A percentile compares a stretch with the other conserved stretches of the same genome.
phyloP scores from a whole-genome alignment of 2,888 invertebrate genomes.

The Liposcelis brunnea region DNA sequence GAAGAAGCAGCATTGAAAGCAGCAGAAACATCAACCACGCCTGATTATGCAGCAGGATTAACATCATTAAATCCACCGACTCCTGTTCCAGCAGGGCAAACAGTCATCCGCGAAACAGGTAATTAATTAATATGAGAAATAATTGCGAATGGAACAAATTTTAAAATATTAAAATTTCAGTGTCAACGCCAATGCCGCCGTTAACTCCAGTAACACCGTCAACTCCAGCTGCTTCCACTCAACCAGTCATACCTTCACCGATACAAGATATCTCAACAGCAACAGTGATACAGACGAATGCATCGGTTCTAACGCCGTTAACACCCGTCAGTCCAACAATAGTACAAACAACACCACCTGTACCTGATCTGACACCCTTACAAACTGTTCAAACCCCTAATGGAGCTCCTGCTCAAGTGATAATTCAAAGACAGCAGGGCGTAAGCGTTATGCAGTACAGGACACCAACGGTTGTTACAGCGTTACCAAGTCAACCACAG shows the following conservation, averaged over 20 bases:
- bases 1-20: constrained; percentile 36
- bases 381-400: constrained; percentile 6
- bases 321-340: constrained; percentile 8
- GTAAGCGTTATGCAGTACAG: too few relatives aligned
- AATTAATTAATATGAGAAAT: neutral
- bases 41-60: constrained; percentile 70
- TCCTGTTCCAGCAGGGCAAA: constrained; percentile 18
- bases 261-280: constrained; percentile 17
- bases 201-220: constrained; percentile 21
- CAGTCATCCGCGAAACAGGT: constrained; percentile 6
- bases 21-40: constrained; percentile 22
- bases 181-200: constrained; percentile 22
- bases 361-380: constrained; percentile 6
- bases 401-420: neutral
- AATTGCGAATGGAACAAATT: neutral
- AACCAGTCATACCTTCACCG: constrained; percentile 10
- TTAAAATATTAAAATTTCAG: constrained; percentile 15
- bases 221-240: constrained; percentile 21
- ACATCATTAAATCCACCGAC: constrained; percentile 41
- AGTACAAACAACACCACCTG: constrained; percentile 9
- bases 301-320: constrained; percentile 12
- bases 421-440: too few relatives aligned
- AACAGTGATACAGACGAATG: constrained; percentile 22
- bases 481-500: neutral
- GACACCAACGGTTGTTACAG: too few relatives aligned